Evolutionary conservation across 2,888 invertebrate genomes (phyloP), one percentile per base, ranked within the genome.

Genomic region (Coecobrya sp.): DNA sequence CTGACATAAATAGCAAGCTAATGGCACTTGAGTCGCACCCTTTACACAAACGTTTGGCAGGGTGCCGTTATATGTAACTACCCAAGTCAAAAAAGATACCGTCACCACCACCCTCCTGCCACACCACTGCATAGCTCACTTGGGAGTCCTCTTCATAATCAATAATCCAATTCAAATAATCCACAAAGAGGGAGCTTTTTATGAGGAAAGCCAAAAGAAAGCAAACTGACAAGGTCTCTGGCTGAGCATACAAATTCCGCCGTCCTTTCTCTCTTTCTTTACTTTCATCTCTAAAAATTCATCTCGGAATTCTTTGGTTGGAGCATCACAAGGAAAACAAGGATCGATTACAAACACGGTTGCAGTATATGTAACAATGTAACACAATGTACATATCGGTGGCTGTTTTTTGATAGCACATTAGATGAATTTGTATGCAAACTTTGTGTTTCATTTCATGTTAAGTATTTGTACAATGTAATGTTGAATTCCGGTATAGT

Each of bases 1-100:
- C 92, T 93, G 94, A 94, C 94, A 91, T 93, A 94, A 93, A 94
- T 94, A 93, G 93, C 89, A 91, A 84, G 93, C 93, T 93, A 94
- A 94, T 94, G 94, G 93, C 93, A 93, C 94, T 94, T 91, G 88
- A 93, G 92, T 93, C 82, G 92, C 92, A 87, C 93, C 91, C 92
- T 93, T 92, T 87, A 92, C 92, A 92, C 81, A 93, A 93, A 87
- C 84, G 86, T 86, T 86, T 85, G 85, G 93, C 88, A 90, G 93
- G 70, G 85, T 93, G 93, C 87, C 87, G 86, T 70, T 49, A 79
- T 11, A 76, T 7, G 68, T 19, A 19, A 4, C 49, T 13, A 16
- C 11, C 68, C 85, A 22, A 27, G 27, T 25, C 25, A 25, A 73
- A 49, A 81, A 27, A 52, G 55, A 81, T 81, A 81, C 52, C 52